Evolutionary conservation across 2,113 vertebrate genomes (phyloP).

Genomic region (Triplophysa siluroides): DNA sequence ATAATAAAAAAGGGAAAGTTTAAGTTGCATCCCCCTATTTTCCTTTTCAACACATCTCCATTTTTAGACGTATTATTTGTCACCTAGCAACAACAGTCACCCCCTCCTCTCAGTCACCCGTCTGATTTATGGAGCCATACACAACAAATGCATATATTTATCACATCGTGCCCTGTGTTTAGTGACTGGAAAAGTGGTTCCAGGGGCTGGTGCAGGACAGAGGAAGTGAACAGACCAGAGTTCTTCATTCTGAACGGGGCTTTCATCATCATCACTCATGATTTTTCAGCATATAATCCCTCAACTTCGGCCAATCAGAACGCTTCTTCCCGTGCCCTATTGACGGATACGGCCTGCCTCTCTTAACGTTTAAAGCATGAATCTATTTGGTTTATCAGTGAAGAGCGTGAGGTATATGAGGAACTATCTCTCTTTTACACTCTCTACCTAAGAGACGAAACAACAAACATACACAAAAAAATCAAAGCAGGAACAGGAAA

Average conservation of each 20-base stretch:
- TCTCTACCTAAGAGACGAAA: slow-evolving; percentile 59
- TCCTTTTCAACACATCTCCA: slow-evolving; percentile 38
- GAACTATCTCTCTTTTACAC: slow-evolving; percentile 85
- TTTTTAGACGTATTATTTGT: slow-evolving; percentile 57
- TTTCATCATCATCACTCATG: background rate
- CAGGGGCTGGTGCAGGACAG: background rate
- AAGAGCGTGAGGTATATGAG: slow-evolving; percentile 94
- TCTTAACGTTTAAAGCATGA: slow-evolving; percentile 70
- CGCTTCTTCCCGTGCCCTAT: background rate
- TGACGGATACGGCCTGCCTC: slow-evolving; percentile 29
- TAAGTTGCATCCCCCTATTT: slow-evolving; percentile 39
- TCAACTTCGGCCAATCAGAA: slow-evolving; percentile 25
- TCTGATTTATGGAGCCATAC: slow-evolving; percentile 7
- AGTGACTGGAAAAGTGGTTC: slow-evolving; percentile 18
- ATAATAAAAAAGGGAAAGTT: slow-evolving; percentile 47
- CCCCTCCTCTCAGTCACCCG: slow-evolving; percentile 56
- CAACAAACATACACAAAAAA: slow-evolving; percentile 59
- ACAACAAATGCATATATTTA: background rate
- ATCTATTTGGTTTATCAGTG: slow-evolving; percentile 91
- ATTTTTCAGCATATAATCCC: slow-evolving; percentile 17
- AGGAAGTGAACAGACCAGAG: slow-evolving; percentile 1
- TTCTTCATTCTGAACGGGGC: background rate
- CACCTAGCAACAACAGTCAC: slow-evolving; percentile 73
- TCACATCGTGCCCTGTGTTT: background rate
- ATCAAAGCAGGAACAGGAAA: slow-evolving; percentile 37